Evolutionary conservation across 2,113 vertebrate species (phyloP).

Genomic region (Electrona antarctica): DNA sequence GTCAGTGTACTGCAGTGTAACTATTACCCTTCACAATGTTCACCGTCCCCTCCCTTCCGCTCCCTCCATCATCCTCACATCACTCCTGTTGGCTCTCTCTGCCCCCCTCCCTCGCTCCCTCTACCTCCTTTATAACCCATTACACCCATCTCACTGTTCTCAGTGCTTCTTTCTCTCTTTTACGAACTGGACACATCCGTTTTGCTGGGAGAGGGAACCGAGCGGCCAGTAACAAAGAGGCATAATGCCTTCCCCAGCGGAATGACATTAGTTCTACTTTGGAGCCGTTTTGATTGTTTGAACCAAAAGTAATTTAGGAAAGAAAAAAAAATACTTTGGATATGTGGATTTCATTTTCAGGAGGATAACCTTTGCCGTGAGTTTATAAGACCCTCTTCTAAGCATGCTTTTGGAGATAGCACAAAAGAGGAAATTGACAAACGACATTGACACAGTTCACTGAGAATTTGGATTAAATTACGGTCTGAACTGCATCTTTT

Average conservation of each 20-base stretch:
- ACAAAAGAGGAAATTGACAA: slow-evolving; percentile 21
- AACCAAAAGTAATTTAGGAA: background rate
- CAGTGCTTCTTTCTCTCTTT: slow-evolving; percentile 59
- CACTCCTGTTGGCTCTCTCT: slow-evolving; percentile 19
- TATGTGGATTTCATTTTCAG: slow-evolving; percentile 33
- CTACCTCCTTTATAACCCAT: slow-evolving; percentile 79
- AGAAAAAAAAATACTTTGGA: slow-evolving; percentile 18
- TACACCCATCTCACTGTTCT: slow-evolving; percentile 64
- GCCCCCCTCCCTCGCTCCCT: slow-evolving; percentile 54
- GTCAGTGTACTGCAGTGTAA: slow-evolving; percentile 48
- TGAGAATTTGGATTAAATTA: slow-evolving; percentile 46
- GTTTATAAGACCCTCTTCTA: slow-evolving; percentile 22
- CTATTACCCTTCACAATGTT: slow-evolving; percentile 19
- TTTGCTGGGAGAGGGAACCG: slow-evolving; percentile 25
- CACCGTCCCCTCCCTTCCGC: slow-evolving; percentile 47
- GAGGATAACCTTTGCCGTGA: slow-evolving; percentile 21
- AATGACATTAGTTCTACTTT: background rate
- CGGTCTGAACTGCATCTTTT: slow-evolving; percentile 24
- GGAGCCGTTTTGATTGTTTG: background rate
- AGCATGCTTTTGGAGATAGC: slow-evolving; percentile 47
- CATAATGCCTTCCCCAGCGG: slow-evolving; percentile 4
- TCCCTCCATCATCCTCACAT: slow-evolving; percentile 54
- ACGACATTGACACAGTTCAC: slow-evolving; percentile 15
- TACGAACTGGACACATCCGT: slow-evolving; percentile 54
- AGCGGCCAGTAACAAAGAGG: slow-evolving; percentile 18